Conservation (phyloP, 2,113 vertebrate species). For the Tachuris rubrigastra region DNA sequence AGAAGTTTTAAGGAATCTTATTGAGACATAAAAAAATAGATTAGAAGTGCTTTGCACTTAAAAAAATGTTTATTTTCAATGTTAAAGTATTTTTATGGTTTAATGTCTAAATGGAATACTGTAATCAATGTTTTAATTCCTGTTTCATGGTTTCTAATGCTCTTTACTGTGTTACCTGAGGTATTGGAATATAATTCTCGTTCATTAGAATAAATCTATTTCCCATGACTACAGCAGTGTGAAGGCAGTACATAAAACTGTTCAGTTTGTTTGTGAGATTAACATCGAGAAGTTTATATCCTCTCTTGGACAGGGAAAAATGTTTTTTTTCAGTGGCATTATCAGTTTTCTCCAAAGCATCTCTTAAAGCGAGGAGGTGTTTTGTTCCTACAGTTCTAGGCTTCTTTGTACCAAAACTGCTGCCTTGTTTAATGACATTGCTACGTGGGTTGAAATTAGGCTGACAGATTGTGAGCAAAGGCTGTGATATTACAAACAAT, state of each 20-base stretch:
- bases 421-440: conserved; percentile 43
- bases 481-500: conserved; percentile 52
- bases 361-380: background rate
- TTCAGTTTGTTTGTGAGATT: background rate
- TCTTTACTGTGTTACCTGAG: background rate
- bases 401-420: conserved; percentile 38
- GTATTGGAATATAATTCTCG: background rate
- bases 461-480: conserved; percentile 60
- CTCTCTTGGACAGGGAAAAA: background rate
- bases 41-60: background rate
- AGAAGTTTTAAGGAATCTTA: background rate
- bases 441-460: conserved; percentile 50
- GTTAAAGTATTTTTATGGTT: background rate
- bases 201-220: background rate
- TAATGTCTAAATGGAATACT: background rate
- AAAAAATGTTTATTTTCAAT: background rate
- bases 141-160: background rate
- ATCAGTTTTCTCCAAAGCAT: background rate
- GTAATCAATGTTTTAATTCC: conserved; percentile 28
- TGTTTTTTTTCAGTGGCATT: background rate
- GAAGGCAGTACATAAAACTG: background rate
- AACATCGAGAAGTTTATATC: background rate
- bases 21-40: background rate
- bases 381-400: conserved; percentile 32
- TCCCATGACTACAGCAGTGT: background rate